A percentile compares a stretch with the other conserved stretches of the same genome.
Conservation (phyloP, 2,797 vertebrate species). For the Synaphobranchus kaupii region DNA sequence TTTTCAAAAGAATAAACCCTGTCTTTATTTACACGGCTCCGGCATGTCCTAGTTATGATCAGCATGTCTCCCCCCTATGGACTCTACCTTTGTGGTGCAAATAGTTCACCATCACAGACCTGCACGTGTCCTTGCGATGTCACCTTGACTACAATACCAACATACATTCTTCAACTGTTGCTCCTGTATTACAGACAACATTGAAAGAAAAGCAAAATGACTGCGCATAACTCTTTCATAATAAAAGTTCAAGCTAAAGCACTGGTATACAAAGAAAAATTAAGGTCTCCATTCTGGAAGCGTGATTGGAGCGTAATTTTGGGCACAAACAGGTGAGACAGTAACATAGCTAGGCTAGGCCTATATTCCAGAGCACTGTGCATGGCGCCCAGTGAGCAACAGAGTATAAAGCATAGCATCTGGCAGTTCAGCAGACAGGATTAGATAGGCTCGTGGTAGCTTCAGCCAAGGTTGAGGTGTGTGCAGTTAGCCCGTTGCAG, state of each 20-base stretch:
- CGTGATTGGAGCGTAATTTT: background rate
- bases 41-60: background rate
- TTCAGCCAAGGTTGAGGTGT: background rate
- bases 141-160: slow-evolving; percentile 9
- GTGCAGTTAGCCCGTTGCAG: background rate
- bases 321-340: background rate
- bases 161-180: background rate
- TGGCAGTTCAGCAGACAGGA: background rate
- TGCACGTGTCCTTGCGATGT: background rate
- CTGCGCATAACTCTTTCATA: background rate
- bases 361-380: background rate
- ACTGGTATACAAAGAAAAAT: background rate
- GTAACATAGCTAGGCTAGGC: no score
- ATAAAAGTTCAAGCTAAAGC: background rate
- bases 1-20: background rate
- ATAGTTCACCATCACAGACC: background rate
- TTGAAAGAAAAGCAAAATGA: background rate
- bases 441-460: background rate
- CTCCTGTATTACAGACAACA: no score
- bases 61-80: background rate
- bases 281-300: background rate
- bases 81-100: background rate
- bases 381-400: background rate
- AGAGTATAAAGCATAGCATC: background rate
- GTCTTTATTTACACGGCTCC: background rate